These are phyloP conservation scores for Euspilapteryx auroguttella DNA, from an alignment of 2,888 invertebrate species.

Conservation along the genomic window DNA sequence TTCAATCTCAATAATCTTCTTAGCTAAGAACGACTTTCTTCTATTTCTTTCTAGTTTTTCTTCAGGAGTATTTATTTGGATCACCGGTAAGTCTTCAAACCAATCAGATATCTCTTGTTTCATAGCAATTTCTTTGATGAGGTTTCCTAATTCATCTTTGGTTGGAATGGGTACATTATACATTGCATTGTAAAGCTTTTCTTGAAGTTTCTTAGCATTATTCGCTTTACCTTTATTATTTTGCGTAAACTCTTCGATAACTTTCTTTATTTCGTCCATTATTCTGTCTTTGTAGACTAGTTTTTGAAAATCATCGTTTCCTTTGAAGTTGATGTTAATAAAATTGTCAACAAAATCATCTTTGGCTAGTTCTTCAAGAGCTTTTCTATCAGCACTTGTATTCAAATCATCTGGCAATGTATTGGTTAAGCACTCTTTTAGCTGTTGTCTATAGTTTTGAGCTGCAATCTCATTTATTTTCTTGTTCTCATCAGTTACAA, in stretches of 20 bases:
- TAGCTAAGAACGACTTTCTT: not conserved
- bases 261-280: not conserved
- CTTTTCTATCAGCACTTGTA: not conserved
- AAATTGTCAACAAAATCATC: not conserved
- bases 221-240: not conserved
- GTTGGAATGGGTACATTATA: constrained; percentile 25
- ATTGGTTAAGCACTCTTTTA: constrained; percentile 17
- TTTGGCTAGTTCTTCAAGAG: not conserved
- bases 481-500: constrained; percentile 18
- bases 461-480: constrained; percentile 12
- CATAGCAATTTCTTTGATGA: constrained; percentile 27
- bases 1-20: constrained; percentile 1
- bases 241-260: not conserved
- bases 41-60: not conserved
- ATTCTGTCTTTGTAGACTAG: not conserved
- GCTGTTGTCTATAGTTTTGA: constrained; percentile 19
- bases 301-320: not conserved
- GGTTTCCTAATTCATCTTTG: constrained; percentile 19
- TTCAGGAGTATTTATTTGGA: not conserved
- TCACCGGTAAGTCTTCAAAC: constrained; percentile 24
- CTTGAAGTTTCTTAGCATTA: constrained; percentile 13
- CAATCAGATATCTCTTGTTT: constrained; percentile 29
- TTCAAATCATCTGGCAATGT: constrained; percentile 2
- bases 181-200: constrained; percentile 20
- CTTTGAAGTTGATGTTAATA: not conserved